Evolutionary conservation across 1,140 invertebrate species (phyloP), one percentile per base, ranked within the genome.

Genomic region (Manduca sexta): DNA sequence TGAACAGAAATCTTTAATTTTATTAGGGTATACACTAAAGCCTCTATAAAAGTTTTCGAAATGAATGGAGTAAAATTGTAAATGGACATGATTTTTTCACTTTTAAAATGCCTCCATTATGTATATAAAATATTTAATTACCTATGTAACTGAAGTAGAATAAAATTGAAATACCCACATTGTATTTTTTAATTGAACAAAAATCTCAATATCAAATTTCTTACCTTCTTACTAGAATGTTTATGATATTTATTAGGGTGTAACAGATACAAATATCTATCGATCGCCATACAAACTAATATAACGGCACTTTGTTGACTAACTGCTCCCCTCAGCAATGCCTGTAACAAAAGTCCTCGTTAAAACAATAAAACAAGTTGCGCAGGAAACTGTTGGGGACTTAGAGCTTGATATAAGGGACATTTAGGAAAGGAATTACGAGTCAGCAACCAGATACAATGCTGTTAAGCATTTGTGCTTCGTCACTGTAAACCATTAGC

Each of bases 231-330:
- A 64, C 92, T 93, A 15, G 93, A 93, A 86, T 94, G 93, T 69
- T 91, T 92, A 66, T 94, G 93, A 86, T 95, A 95, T 60, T 90
- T 89, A 46, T 90, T 90, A 14, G 93, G 93, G 84, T 95, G 93
- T 59, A 94, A 75, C 84, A 94, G 91, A 75, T 93, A 94, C 62
- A 94, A 88, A 77, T 95, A 95, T 75, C 94, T 89, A 84, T 95
- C 94, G 71, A 95, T 92, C 15, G 94, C 93, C 93, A 95, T 95
- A 84, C 93, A 94, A 45, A 95, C 92, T 58, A 95, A 87, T 60
- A 95, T 94, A 34, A 94, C 91, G 42, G 94, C 93, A 74, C 92
- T 94, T 79, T 95, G 93, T 85, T 95, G 93, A 60, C 92, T 93
- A 14, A 95, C 89, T 16, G 94, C 93, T 33, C 93, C 93, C 40